Base-by-base conservation (phyloP, 2,888 invertebrate species). In the Osmoderma eremita region DNA sequence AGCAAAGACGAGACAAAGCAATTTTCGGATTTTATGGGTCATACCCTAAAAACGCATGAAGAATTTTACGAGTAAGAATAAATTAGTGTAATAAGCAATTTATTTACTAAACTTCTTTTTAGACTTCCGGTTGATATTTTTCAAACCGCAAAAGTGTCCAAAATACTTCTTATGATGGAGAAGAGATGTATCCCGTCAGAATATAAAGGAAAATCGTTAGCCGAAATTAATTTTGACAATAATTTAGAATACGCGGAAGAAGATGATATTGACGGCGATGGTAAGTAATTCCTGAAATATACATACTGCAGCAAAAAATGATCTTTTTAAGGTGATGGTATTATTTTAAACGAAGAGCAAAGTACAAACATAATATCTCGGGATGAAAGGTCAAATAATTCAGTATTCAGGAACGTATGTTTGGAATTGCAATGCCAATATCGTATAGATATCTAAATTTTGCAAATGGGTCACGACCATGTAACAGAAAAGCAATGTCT, bases 121-220 rank as follows among this genome's bases (percentile, higher is more conserved):
- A 72, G 68, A 64, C 61, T 75, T 49, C 75, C 75, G 24, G 65
- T 73, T 5, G 72, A 74, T 54, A 70, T 75, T 45, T 74, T 73
- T 51, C 74, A 75, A 63, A 74, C 74, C 4, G 73, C 74, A 39
- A 73, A 73, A 58, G 72, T 74, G 12, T 74, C 73, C 5, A 73
- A 74, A 67, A 17, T 73, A 10, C 61, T 73, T 2, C 61, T 72
- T 12, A 65, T 74, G 67, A 72, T 73, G 71, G 73, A 75, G 58
- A 72, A 73, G 63, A 70, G 73, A 45, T 42, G 63, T 10, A 8
- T 67, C 39, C 72, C 73, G 8, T 36, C 64, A 15, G 69, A 71
- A 62, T 71, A 64, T 65, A 71, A 67, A 56, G 69, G 67, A 13
- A 70, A 69, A 62, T 69, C 70, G 8, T 51, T 70, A 18, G 24